Evolutionary conservation across 2,113 vertebrate genomes (phyloP).

Genomic region (Xiphophorus couchianus): DNA sequence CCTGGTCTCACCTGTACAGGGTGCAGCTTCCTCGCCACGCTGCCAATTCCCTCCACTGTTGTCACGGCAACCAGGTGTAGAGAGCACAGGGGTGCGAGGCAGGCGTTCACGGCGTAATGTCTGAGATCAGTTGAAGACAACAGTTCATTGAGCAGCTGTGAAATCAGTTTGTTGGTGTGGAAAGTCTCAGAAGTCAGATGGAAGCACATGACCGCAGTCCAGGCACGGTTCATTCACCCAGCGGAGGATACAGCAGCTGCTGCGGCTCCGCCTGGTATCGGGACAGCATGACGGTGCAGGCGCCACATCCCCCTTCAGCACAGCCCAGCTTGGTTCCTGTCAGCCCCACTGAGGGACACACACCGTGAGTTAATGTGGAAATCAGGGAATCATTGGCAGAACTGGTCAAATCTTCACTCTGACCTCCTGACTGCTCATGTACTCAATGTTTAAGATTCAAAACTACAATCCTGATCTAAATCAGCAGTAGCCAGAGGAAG

Average conservation of each 20-base stretch:
- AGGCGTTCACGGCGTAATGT: slow-evolving; percentile 89
- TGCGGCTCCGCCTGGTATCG: slow-evolving; percentile 79
- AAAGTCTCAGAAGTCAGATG: neutral
- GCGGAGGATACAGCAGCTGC: slow-evolving; percentile 89
- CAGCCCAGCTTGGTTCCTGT: slow-evolving; percentile 93
- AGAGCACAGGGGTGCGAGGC: slow-evolving; percentile 90
- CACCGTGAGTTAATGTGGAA: neutral
- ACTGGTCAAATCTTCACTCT: too few relatives aligned
- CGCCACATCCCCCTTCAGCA: slow-evolving; percentile 93
- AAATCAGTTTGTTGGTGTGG: neutral
- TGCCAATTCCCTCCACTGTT: slow-evolving; percentile 95
- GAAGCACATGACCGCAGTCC: slow-evolving; percentile 30
- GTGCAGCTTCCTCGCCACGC: slow-evolving; percentile 88
- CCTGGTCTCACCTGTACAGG: slow-evolving; percentile 85
- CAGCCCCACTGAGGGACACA: slow-evolving; percentile 83
- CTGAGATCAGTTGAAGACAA: slow-evolving; percentile 81
- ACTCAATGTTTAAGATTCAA: too few relatives aligned
- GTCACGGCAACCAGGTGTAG: slow-evolving; percentile 89
- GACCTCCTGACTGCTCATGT: neutral
- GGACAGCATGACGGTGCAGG: slow-evolving; percentile 96
- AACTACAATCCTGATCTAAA: too few relatives aligned
- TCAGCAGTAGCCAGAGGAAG: too few relatives aligned
- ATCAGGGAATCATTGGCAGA: neutral
- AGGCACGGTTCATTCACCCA: neutral
- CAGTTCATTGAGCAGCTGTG: neutral